A percentile compares a stretch with the other conserved stretches of the same genome.
phyloP scores from a whole-genome alignment of 2,113 vertebrate species.

The Tachysurus fulvidraco region DNA sequence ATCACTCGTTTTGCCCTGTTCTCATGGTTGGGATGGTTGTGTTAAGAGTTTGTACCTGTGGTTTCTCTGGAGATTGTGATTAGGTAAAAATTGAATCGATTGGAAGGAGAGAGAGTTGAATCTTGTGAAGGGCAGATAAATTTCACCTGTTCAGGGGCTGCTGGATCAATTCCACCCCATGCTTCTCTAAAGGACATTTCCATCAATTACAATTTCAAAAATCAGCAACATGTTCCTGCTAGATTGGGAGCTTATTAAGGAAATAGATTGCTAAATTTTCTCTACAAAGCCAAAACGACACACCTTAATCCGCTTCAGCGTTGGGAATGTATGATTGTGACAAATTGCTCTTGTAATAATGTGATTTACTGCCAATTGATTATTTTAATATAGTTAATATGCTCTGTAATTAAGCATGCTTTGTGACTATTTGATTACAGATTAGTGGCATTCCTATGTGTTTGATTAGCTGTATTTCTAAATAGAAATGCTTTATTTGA shows the following conservation, averaged over 20 bases:
- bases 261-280: conserved; percentile 1
- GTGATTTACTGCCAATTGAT: conserved; percentile 8
- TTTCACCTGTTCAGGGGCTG: conserved; percentile 37
- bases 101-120: conserved; percentile 10
- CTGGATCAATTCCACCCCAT: conserved; percentile 37
- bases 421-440: conserved; percentile 8
- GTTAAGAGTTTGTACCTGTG: conserved; percentile 22
- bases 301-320: background rate
- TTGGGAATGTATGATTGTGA: background rate
- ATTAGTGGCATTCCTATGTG: background rate
- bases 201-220: conserved; percentile 45
- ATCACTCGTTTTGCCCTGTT: background rate
- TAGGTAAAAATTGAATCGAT: conserved; percentile 46
- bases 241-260: background rate
- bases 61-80: conserved; percentile 43
- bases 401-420: background rate
- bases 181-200: conserved; percentile 38
- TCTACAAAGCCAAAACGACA: background rate
- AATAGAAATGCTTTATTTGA: background rate
- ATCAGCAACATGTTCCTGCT: conserved; percentile 14
- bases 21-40: background rate
- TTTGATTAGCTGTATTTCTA: conserved; percentile 15
- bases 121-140: conserved; percentile 46
- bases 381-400: background rate
- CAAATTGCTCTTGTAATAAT: background rate